phyloP scores from a whole-genome alignment of 2,113 vertebrate genomes.

The Ornithorhynchus anatinus region DNA sequence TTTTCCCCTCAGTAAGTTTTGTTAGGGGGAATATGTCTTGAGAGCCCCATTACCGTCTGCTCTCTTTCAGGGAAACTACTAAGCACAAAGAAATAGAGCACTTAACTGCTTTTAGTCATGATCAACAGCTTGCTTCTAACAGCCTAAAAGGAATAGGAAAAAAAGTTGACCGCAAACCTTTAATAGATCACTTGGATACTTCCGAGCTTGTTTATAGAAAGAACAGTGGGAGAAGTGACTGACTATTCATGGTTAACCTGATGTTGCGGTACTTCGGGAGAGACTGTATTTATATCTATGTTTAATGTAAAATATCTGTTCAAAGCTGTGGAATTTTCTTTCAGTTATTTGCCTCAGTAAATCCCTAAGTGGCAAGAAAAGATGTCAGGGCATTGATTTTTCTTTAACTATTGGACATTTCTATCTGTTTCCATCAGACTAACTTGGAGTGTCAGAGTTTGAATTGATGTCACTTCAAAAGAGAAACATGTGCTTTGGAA shows the following conservation, averaged over 20 bases:
- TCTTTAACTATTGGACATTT: background rate
- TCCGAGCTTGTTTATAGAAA: conserved; percentile 22
- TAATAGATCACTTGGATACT: conserved; percentile 26
- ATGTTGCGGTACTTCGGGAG: conserved; percentile 11
- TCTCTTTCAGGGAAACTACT: conserved; percentile 41
- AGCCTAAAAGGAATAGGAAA: conserved; percentile 40
- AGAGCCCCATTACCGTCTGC: conserved; percentile 33
- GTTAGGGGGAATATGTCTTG: conserved; percentile 29
- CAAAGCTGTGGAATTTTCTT: conserved; percentile 22
- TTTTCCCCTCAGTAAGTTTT: conserved; percentile 27
- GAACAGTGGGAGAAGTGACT: background rate
- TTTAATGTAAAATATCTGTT: conserved; percentile 28
- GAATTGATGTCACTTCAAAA: too few species aligned
- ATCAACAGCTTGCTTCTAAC: conserved; percentile 34
- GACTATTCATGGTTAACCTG: conserved; percentile 5
- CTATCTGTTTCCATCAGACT: too few species aligned
- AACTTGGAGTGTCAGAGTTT: too few species aligned
- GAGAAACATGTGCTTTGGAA: too few species aligned
- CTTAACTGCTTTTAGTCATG: conserved; percentile 52
- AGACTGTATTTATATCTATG: conserved; percentile 14
- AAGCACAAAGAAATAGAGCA: conserved; percentile 47
- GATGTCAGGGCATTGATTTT: background rate
- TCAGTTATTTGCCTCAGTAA: conserved; percentile 19
- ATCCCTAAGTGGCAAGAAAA: conserved; percentile 22
- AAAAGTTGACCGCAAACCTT: conserved; percentile 41